These are phyloP conservation scores for Tuta absoluta DNA, from an alignment of 2,888 invertebrate species.

Conservation along the genomic window DNA sequence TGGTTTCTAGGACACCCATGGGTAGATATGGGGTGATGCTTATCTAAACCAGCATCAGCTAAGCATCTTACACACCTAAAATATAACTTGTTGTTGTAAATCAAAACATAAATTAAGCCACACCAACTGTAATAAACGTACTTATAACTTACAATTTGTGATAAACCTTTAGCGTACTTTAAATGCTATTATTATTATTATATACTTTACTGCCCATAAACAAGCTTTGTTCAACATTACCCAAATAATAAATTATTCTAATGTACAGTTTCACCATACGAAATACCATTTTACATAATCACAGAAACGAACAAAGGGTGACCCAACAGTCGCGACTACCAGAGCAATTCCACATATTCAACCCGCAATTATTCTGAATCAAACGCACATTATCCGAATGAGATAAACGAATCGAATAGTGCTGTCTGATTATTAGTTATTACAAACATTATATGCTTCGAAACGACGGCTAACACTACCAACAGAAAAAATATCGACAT, in stretches of 20 bases:
- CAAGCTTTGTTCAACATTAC: not conserved
- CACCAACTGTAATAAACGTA: no score
- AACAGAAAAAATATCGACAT: conserved; percentile 33
- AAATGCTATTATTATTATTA: not conserved
- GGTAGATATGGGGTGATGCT: no score
- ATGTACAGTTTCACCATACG: conserved; percentile 5
- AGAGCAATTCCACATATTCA: conserved; percentile 35
- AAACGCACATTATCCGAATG: conserved; percentile 52
- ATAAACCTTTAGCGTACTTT: not conserved
- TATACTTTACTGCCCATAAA: conserved; percentile 2
- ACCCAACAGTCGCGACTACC: conserved; percentile 46
- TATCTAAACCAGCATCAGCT: no score
- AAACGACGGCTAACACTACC: conserved; percentile 38
- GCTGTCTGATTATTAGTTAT: conserved; percentile 61
- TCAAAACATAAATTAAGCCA: no score
- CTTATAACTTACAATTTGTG: not conserved
- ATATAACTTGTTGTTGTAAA: no score
- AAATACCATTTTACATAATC: conserved; percentile 30
- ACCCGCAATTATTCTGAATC: conserved; percentile 41
- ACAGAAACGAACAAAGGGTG: conserved; percentile 37
- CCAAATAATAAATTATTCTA: not conserved
- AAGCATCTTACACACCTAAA: no score
- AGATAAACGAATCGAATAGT: conserved; percentile 64
- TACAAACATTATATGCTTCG: conserved; percentile 58
- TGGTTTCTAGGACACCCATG: no score